A percentile compares a stretch with the other conserved stretches of the same genome.
Conservation (phyloP, 2,797 vertebrate species). For the Dipus sagitta region DNA sequence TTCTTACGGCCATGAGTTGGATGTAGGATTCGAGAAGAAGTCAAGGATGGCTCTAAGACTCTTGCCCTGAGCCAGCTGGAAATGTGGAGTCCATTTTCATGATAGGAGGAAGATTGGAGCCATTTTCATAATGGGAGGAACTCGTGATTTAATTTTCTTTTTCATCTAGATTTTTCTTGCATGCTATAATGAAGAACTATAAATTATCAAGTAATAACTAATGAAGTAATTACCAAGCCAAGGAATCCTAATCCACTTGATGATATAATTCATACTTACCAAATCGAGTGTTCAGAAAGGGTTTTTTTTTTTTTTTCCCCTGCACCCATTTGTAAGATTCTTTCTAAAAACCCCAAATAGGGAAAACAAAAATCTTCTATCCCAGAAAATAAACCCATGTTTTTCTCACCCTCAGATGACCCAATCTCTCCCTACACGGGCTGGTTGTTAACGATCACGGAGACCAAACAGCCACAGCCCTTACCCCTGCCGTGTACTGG, state of each 20-base stretch:
- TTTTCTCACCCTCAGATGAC: constrained; percentile 89
- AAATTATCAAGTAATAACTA: constrained; percentile 20
- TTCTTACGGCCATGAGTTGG: background rate
- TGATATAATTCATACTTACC: constrained; percentile 57
- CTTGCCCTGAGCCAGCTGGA: background rate
- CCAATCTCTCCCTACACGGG: constrained; percentile 96
- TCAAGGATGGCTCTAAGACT: background rate
- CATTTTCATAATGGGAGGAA: background rate
- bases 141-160: background rate
- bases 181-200: background rate
- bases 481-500: constrained; percentile 98
- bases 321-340: constrained; percentile 52
- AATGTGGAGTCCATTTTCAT: background rate
- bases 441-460: constrained; percentile 96
- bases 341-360: constrained; percentile 58
- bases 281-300: constrained; percentile 59
- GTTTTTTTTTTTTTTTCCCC: background rate
- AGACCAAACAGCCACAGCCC: constrained; percentile 96
- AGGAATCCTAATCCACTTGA: constrained; percentile 53
- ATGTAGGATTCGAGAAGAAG: background rate
- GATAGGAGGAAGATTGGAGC: background rate
- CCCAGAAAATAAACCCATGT: background rate
- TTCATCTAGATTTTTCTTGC: constrained; percentile 17
- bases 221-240: constrained; percentile 66
- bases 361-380: background rate